phyloP scores from a whole-genome alignment of 1,140 invertebrate species.

The Drosophila orosa region DNA sequence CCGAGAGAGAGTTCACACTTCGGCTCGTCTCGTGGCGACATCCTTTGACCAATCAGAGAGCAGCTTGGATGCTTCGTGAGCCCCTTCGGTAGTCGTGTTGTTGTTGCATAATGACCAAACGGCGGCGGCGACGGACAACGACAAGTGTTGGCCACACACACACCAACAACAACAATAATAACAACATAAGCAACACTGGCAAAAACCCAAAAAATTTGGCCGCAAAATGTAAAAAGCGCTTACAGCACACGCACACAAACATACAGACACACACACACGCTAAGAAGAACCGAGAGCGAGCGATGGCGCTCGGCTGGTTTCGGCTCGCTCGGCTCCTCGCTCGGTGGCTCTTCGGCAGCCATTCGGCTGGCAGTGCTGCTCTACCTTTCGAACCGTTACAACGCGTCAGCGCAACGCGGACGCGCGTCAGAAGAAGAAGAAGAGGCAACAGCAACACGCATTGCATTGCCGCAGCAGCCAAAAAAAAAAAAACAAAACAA shows the following conservation, averaged over 20 bases:
- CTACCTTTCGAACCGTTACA: slow-evolving; percentile 68
- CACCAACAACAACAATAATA: slow-evolving; percentile 7
- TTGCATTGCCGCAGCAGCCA: slow-evolving; percentile 36
- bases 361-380: slow-evolving; percentile 52
- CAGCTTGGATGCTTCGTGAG: slow-evolving; percentile 41
- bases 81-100: slow-evolving; percentile 28
- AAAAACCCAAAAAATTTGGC: slow-evolving; percentile 30
- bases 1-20: slow-evolving; percentile 30
- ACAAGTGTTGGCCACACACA: slow-evolving; percentile 46
- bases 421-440: slow-evolving; percentile 32
- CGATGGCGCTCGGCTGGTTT: slow-evolving; percentile 1
- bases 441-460: slow-evolving; percentile 30
- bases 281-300: neutral
- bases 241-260: slow-evolving; percentile 10
- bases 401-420: slow-evolving; percentile 59
- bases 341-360: slow-evolving; percentile 1
- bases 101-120: slow-evolving; percentile 69
- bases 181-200: neutral
- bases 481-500: slow-evolving; percentile 6
- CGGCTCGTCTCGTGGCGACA: slow-evolving; percentile 37
- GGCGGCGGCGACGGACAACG: slow-evolving; percentile 45
- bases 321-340: slow-evolving; percentile 7
- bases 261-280: slow-evolving; percentile 26
- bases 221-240: slow-evolving; percentile 64
- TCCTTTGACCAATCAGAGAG: slow-evolving; percentile 70